phyloP scores from a whole-genome alignment of 2,888 invertebrate species.

The Panopea generosa region DNA sequence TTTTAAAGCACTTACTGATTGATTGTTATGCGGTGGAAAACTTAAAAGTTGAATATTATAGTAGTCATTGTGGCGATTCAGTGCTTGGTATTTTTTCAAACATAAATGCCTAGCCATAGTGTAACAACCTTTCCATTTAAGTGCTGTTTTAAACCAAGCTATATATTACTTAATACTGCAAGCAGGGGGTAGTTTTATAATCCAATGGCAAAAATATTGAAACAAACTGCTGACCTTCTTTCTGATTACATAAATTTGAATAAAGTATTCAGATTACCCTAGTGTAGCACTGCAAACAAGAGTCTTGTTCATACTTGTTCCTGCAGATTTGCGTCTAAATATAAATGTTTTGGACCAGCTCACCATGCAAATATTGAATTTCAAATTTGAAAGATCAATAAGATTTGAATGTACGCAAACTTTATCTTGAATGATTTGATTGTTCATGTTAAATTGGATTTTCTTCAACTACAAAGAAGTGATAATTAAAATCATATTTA shows the following conservation, averaged over 20 bases:
- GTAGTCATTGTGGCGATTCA: too few relatives aligned
- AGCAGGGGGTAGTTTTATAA: too few relatives aligned
- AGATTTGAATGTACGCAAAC: conserved; percentile 29
- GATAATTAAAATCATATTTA: conserved; percentile 40
- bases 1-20: too few relatives aligned
- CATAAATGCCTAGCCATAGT: too few relatives aligned
- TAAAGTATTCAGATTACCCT: background rate
- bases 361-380: conserved; percentile 4
- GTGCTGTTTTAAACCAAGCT: too few relatives aligned
- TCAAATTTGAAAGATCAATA: conserved; percentile 43
- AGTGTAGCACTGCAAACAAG: background rate
- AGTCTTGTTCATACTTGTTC: conserved; percentile 28
- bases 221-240: conserved; percentile 17
- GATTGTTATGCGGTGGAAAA: too few relatives aligned
- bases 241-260: background rate
- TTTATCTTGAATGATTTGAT: conserved; percentile 32
- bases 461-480: conserved; percentile 19
- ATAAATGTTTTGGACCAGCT: conserved; percentile 7
- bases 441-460: conserved; percentile 34
- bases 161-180: too few relatives aligned
- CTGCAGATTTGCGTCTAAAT: conserved; percentile 8
- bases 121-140: too few relatives aligned
- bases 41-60: too few relatives aligned
- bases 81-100: too few relatives aligned
- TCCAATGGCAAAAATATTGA: conserved; percentile 26